phyloP scores from a whole-genome alignment of 2,113 vertebrate genomes.

The Sorex fumeus region DNA sequence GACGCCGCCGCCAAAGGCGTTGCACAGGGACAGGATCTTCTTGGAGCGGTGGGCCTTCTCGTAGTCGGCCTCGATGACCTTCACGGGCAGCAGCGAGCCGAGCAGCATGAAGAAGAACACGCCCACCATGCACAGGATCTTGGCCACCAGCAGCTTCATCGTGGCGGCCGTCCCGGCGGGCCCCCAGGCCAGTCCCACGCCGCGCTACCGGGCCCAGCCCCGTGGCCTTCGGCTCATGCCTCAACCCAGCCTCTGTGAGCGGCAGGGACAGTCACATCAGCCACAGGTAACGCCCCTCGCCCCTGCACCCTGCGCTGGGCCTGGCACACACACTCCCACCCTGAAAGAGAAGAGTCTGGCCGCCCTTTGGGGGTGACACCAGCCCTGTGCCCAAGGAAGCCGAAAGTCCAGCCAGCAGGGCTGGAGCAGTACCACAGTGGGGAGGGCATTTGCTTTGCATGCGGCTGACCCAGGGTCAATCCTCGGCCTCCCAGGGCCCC shows the following conservation, averaged over 20 bases:
- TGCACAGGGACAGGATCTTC: constrained; percentile 91
- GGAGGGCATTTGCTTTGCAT: no score
- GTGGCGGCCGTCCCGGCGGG: neutral
- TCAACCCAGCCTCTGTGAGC: constrained; percentile 59
- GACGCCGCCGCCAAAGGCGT: constrained; percentile 94
- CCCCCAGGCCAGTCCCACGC: no score
- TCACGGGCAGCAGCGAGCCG: constrained; percentile 93
- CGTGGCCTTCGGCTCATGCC: constrained; percentile 3
- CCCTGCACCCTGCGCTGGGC: neutral
- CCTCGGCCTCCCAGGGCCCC: no score
- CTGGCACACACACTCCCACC: neutral
- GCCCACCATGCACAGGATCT: constrained; percentile 93
- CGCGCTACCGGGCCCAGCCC: neutral
- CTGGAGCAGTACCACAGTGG: no score
- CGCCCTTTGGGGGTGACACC: neutral
- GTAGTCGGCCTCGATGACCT: constrained; percentile 89
- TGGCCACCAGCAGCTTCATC: constrained; percentile 92
- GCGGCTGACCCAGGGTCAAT: no score
- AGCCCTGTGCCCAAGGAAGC: neutral
- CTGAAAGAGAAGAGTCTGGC: fast-evolving
- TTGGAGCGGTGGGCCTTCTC: constrained; percentile 91
- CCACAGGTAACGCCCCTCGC: neutral
- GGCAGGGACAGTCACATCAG: neutral
- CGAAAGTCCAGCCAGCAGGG: no score
- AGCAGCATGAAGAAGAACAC: constrained; percentile 93